phyloP scores from a whole-genome alignment of 2,797 vertebrate genomes.

The Argyrosomus regius region DNA sequence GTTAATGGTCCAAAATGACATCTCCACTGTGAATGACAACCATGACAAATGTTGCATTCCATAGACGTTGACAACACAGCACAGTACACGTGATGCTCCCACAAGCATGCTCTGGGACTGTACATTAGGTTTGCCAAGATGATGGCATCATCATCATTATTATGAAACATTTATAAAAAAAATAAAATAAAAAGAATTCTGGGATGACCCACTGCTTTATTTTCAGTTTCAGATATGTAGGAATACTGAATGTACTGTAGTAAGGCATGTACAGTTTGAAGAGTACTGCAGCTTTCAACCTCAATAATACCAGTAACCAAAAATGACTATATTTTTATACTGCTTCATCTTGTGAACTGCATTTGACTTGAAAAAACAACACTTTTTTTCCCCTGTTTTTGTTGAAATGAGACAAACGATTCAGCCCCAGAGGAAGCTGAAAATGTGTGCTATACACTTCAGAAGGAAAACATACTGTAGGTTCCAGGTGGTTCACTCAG shows the following conservation, averaged over 20 bases:
- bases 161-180: constrained; percentile 62
- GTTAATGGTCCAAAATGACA: constrained; percentile 66
- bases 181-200: constrained; percentile 36
- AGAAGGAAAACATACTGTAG: constrained; percentile 72
- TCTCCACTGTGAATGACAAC: constrained; percentile 78
- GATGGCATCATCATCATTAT: constrained; percentile 55
- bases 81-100: constrained; percentile 84
- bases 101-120: constrained; percentile 85
- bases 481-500: constrained; percentile 62
- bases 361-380: constrained; percentile 53
- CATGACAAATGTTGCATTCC: constrained; percentile 85
- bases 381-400: constrained; percentile 38
- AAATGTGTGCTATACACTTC: constrained; percentile 76
- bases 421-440: constrained; percentile 62
- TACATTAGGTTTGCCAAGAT: constrained; percentile 78
- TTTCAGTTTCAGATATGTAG: constrained; percentile 59
- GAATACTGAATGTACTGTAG: constrained; percentile 67
- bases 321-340: constrained; percentile 61
- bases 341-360: constrained; percentile 52
- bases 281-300: constrained; percentile 70
- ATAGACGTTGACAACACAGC: constrained; percentile 84
- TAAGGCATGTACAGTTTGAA: constrained; percentile 81
- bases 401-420: constrained; percentile 62
- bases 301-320: constrained; percentile 63
- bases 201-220: constrained; percentile 63